Base-by-base conservation (phyloP, 2,113 vertebrate genomes). In the Hypocryptadius cinnamomeus region DNA sequence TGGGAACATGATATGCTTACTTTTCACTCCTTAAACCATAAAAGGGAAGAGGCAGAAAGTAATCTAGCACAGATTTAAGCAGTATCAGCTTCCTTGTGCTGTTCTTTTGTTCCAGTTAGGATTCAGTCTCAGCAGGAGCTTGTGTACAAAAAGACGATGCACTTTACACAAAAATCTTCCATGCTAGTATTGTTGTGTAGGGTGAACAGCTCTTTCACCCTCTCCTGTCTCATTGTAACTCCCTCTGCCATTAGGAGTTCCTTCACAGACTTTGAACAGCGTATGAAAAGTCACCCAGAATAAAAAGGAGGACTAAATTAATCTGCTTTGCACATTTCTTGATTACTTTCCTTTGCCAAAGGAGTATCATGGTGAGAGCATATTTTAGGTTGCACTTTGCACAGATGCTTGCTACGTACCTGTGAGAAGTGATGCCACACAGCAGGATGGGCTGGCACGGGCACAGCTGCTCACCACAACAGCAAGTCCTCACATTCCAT, bases 91-190 rank as follows among this genome's bases (percentile, higher is more conserved):
- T 90, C 61, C 42, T 57, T 87, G 37, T 81, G 57, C 44, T 79
- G 20, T 59, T 53, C 65, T 90, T 78, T 91, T 95, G 79, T 90
- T 59, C 80, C 51, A 54, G 54, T 74, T 92, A 91, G 40, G 42
- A 89, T 77, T 91, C 72, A 72, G 33, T 45, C 84, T 92, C 87
- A 77, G 54, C 30, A 28, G 59, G 74, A 50, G 54, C 54, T 86
- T 91, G 66, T 71, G 65, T 40, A 57, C 56, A 95, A 87, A 80
- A 45, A 37, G 9, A 61, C 53, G 6, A 81, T 68, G 66, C 60
- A 73, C n/a, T 88, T 94, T 37, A 72, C 60, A 44, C 39, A 84
- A 47, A 91, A 63, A 71, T 45, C 37, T 90, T 84, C 79, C 28
- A 16, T 31, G 18, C 5, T 18, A 47, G 30, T 18, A 48, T 14